Percentiles rank a stretch among this genome's conserved stretches.
phyloP scores from a whole-genome alignment of 2,888 invertebrate genomes.

The Ptilodon capucinus region DNA sequence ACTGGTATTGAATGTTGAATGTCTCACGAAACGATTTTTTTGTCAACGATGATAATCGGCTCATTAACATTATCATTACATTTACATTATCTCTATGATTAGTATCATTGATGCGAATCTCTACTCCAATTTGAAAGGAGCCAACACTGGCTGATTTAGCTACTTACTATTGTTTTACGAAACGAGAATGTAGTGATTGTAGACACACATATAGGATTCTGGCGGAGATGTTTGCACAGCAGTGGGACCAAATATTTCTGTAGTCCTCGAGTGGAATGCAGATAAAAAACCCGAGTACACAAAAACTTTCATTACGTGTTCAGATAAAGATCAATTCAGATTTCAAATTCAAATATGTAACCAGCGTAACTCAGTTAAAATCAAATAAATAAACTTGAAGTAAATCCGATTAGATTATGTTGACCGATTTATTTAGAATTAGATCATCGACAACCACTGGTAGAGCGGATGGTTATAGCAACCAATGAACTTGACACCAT shows the following conservation, averaged over 20 bases:
- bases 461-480: conserved; percentile 15
- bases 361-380: neutral
- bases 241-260: no score
- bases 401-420: neutral
- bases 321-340: no score
- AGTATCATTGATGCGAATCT: neutral
- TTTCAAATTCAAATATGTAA: no score
- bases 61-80: neutral
- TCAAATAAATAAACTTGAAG: neutral
- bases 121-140: no score
- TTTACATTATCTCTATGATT: conserved; percentile 15
- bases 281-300: no score
- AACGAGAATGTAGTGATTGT: no score
- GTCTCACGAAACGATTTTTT: conserved; percentile 27
- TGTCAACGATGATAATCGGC: conserved; percentile 20
- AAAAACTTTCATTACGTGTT: no score
- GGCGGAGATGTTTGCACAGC: no score
- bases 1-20: conserved; percentile 17
- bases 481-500: conserved; percentile 52
- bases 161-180: neutral
- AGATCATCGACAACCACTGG: neutral
- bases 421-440: neutral
- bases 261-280: no score
- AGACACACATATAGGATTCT: no score
- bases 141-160: no score